Base-by-base conservation (phyloP, 2,888 invertebrate species). In the Drosophila birchii region DNA sequence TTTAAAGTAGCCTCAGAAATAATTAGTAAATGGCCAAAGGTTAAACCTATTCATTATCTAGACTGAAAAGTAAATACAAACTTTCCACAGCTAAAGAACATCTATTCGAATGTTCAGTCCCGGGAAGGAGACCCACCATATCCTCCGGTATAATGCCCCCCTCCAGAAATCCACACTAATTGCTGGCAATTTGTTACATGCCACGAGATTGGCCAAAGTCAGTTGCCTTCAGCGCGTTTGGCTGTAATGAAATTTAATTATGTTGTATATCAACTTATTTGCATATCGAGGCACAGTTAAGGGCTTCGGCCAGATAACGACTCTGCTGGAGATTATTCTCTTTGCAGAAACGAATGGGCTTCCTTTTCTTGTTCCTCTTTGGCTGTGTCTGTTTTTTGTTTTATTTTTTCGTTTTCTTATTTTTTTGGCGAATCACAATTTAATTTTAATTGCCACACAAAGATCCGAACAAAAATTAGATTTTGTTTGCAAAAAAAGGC, bases 231-330 rank as follows among this genome's bases (percentile, higher is more conserved):
- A 51, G 55, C 47, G 47, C 55, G 67, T 68, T 67, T 68, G 67
- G 34, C 68, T 47, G 80, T 89, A 90, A 89, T 89, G 86, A 90
- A 90, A 89, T 90, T 90, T 90, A 89, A 89, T 90, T 89, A 89
- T 90, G 88, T 86, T 90, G 89, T 90, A 80, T 89, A 82, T 89
- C 85, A 79, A 79, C 79, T 78, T 80, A 82, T 83, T 83, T 83
- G 79, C 84, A 86, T 88, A 86, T 86, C 84, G 57, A 51, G 69
- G 49, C 57, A 69, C 69, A 81, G 84, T 69, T 71, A 85, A 83
- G 73, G 79, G 78, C 72, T 72, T 69, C 62, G 45, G 14, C 57
- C 60, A 57, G 58, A 61, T 61, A 61, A 34, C 51, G 57, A 62
- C 49, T 53, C 54, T 26, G 66, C 54, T 67, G 29, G 39, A 80